Evolutionary conservation across 2,888 invertebrate species (phyloP).

Genomic region (Hedya salicella): DNA sequence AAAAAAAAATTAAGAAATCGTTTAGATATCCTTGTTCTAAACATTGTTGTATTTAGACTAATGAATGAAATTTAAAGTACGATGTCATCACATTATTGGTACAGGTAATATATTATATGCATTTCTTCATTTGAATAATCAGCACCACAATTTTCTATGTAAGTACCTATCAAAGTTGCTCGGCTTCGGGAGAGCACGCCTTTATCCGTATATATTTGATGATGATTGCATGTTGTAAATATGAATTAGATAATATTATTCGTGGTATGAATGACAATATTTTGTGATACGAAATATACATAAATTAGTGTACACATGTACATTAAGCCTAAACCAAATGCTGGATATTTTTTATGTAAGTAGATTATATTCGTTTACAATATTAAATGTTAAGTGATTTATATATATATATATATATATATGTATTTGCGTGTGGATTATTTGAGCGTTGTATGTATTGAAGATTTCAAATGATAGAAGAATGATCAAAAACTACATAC

Average conservation of each 20-base stretch:
- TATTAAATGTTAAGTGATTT: neutral
- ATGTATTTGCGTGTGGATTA: neutral
- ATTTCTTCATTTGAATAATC: too few species aligned
- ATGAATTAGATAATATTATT: conserved; percentile 14
- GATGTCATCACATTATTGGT: too few species aligned
- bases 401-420: too few species aligned
- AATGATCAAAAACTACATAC: neutral
- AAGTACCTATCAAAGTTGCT: too few species aligned
- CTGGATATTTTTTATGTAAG: conserved; percentile 13
- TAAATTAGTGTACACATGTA: neutral
- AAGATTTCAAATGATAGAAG: neutral
- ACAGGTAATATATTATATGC: too few species aligned
- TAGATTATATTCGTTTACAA: neutral
- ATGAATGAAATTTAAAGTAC: too few species aligned
- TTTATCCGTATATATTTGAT: neutral
- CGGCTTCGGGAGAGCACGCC: too few species aligned
- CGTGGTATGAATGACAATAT: conserved; percentile 4
- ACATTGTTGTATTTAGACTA: too few species aligned
- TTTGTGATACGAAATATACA: neutral
- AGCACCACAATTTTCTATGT: too few species aligned
- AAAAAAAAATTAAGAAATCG: too few species aligned
- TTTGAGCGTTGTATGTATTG: neutral
- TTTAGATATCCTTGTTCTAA: too few species aligned
- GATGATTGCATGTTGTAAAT: neutral
- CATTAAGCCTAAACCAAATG: neutral